These are phyloP conservation scores for Scomber colias DNA, from an alignment of 2,113 vertebrate species.

Conservation along the genomic window DNA sequence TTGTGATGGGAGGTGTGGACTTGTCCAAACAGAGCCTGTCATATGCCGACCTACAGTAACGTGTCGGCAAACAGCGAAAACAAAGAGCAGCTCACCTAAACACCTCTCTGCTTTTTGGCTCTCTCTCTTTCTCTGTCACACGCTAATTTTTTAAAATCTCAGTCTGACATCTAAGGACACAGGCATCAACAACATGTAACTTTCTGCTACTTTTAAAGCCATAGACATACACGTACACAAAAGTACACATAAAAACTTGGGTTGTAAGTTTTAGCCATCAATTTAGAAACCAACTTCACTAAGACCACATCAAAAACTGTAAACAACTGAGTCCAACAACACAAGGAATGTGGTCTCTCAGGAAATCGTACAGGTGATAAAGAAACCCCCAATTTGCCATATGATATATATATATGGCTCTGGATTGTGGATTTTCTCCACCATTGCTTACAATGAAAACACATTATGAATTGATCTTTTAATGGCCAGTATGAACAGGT, in stretches of 20 bases:
- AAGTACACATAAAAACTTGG: too few relatives aligned
- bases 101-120: constrained; percentile 3
- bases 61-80: constrained; percentile 60
- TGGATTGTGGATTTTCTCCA: too few relatives aligned
- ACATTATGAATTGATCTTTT: too few relatives aligned
- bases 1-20: constrained; percentile 75
- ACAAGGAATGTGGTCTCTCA: background rate
- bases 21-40: constrained; percentile 75
- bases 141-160: constrained; percentile 1
- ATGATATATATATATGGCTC: too few relatives aligned
- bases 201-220: background rate
- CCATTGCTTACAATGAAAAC: too few relatives aligned
- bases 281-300: background rate
- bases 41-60: constrained; percentile 55
- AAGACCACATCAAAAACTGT: background rate
- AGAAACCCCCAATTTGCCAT: background rate
- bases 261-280: background rate
- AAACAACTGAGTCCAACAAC: background rate
- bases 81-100: constrained; percentile 62
- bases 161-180: constrained; percentile 39
- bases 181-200: background rate
- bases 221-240: background rate
- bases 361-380: background rate
- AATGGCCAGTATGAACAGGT: too few relatives aligned
- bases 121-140: constrained; percentile 22